Conservation (phyloP, 2,888 invertebrate genomes). For the Rhaphigaster nebulosa region DNA sequence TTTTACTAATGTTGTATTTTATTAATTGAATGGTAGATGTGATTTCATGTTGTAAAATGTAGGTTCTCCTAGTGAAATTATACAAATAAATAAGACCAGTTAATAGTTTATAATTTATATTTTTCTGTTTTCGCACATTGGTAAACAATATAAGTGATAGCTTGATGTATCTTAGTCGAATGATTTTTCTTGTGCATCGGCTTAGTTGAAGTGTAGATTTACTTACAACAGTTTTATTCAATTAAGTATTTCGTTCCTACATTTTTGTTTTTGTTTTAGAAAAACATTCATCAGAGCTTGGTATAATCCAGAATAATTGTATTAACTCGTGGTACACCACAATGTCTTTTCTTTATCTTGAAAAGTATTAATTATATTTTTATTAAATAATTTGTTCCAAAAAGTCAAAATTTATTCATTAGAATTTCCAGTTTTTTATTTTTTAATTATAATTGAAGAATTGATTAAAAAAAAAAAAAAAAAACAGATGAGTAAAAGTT, state of each 20-base stretch:
- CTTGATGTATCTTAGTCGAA: background rate
- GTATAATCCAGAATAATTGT: background rate
- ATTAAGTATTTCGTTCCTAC: background rate
- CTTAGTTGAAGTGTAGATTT: background rate
- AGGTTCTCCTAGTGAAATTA: background rate
- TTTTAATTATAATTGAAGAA: background rate
- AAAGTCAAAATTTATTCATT: background rate
- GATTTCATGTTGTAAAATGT: background rate
- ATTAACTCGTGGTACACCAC: background rate
- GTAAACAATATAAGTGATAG: background rate
- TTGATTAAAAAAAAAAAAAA: background rate
- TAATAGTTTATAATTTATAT: background rate
- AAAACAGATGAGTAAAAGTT: too few relatives aligned
- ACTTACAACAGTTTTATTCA: background rate
- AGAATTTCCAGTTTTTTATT: background rate
- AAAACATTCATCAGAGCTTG: background rate
- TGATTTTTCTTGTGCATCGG: background rate
- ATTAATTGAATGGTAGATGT: background rate
- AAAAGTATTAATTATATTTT: background rate
- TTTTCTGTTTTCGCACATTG: background rate
- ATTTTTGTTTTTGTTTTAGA: background rate
- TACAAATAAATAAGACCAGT: background rate
- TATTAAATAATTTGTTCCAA: background rate
- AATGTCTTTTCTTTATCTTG: background rate
- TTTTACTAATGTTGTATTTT: constrained; percentile 10